phyloP scores from a whole-genome alignment of 2,888 invertebrate species.

The Cyclophora albipunctata region DNA sequence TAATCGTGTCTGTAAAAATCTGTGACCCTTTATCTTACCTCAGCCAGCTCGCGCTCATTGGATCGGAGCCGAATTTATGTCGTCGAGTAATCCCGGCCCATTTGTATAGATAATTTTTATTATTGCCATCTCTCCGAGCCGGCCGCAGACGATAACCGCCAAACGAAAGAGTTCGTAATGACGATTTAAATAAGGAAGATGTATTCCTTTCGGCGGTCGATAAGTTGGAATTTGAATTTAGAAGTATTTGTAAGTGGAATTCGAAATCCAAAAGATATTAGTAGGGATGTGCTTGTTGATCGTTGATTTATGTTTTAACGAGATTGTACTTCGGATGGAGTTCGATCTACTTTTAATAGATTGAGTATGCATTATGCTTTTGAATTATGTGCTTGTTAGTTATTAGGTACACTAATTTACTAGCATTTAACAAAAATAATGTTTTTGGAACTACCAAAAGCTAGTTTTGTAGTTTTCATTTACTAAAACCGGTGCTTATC shows the following conservation, averaged over 20 bases:
- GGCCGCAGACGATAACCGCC: constrained; percentile 64
- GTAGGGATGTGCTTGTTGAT: constrained; percentile 37
- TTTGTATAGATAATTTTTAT: constrained; percentile 77
- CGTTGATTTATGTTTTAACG: constrained; percentile 12
- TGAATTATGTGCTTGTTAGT: too few relatives aligned
- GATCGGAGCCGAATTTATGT: constrained; percentile 73
- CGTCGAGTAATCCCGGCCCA: constrained; percentile 70
- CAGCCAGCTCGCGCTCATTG: constrained; percentile 64
- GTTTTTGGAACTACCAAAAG: too few relatives aligned
- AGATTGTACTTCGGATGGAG: too few relatives aligned
- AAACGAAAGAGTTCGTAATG: constrained; percentile 74
- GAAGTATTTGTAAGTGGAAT: constrained; percentile 55
- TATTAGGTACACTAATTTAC: too few relatives aligned
- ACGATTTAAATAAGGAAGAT: constrained; percentile 74
- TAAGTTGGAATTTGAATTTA: constrained; percentile 60
- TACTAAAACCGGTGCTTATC: too few relatives aligned
- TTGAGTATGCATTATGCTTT: too few relatives aligned
- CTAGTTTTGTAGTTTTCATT: too few relatives aligned
- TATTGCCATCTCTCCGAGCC: constrained; percentile 72
- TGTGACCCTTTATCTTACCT: constrained; percentile 70
- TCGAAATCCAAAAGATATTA: constrained; percentile 39
- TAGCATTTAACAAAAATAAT: too few relatives aligned
- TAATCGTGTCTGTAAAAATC: constrained; percentile 54
- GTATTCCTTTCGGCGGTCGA: constrained; percentile 67
- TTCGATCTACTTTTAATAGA: too few relatives aligned